These are phyloP conservation scores for Eutrigla gurnardus DNA, from an alignment of 2,797 vertebrate genomes.

Conservation along the genomic window DNA sequence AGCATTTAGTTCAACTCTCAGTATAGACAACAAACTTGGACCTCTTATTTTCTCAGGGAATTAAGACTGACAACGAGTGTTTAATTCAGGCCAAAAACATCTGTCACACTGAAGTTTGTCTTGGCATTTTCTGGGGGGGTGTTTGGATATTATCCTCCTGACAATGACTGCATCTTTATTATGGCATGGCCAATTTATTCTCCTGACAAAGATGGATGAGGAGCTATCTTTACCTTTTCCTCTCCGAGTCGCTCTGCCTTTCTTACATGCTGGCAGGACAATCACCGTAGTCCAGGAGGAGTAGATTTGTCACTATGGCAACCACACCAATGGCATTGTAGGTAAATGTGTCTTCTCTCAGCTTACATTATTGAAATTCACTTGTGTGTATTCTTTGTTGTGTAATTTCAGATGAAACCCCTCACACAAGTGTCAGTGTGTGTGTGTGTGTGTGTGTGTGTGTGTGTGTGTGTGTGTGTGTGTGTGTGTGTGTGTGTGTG, in stretches of 20 bases:
- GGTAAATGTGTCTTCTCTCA: constrained; percentile 41
- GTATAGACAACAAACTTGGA: constrained; percentile 11
- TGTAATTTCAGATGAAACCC: background rate
- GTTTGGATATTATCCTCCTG: constrained; percentile 57
- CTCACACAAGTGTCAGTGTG: background rate
- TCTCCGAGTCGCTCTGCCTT: constrained; percentile 23
- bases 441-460: constrained; percentile 9
- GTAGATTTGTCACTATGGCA: constrained; percentile 75
- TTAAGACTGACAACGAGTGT: constrained; percentile 43
- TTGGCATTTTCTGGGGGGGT: constrained; percentile 37
- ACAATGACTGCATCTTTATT: constrained; percentile 65
- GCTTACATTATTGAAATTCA: constrained; percentile 21
- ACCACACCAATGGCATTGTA: constrained; percentile 58
- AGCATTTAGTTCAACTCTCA: background rate
- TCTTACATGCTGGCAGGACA: constrained; percentile 31
- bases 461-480: constrained; percentile 7
- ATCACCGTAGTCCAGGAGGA: constrained; percentile 37
- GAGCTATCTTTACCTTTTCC: constrained; percentile 16
- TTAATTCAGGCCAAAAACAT: constrained; percentile 46
- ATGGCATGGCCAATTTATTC: constrained; percentile 67
- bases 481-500: background rate
- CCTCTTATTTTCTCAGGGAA: constrained; percentile 15
- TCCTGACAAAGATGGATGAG: constrained; percentile 69
- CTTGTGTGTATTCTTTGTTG: constrained; percentile 17
- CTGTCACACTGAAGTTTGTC: constrained; percentile 49